Evolutionary conservation across 1,140 invertebrate species (phyloP).

Genomic region (Yoshiicerus persimilis): DNA sequence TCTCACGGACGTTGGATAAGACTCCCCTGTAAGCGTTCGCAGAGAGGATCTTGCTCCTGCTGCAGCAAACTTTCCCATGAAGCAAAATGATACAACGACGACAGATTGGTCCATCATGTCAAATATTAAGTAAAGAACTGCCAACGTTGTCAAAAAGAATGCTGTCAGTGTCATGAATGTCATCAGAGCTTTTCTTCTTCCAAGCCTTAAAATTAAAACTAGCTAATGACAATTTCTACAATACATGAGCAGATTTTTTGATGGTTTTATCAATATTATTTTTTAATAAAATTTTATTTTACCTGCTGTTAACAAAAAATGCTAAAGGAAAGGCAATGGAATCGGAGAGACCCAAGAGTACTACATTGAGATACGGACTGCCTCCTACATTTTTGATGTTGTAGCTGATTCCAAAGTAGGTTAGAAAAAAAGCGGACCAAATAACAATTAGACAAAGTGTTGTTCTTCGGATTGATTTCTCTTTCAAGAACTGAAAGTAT

Average conservation of each 20-base stretch:
- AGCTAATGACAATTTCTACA: neutral
- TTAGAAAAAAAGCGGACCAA: slow-evolving; percentile 11
- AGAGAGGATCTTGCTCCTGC: slow-evolving; percentile 7
- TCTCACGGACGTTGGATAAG: neutral
- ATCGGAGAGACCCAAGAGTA: slow-evolving; percentile 23
- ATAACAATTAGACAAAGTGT: neutral
- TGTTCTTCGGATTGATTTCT: neutral
- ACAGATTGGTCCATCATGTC: neutral
- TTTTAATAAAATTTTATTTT: neutral
- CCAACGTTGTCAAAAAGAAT: slow-evolving; percentile 18
- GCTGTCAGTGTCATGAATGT: slow-evolving; percentile 11
- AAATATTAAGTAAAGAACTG: slow-evolving; percentile 13
- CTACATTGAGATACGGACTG: slow-evolving; percentile 23
- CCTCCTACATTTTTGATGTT: slow-evolving; percentile 36
- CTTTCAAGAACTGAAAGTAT: slow-evolving; percentile 24
- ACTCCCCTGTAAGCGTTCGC: slow-evolving; percentile 17
- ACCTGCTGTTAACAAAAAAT: slow-evolving; percentile 11
- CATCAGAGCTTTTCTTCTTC: slow-evolving; percentile 15
- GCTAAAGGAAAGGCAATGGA: neutral
- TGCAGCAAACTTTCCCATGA: slow-evolving; percentile 27
- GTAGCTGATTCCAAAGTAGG: slow-evolving; percentile 29
- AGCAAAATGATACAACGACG: neutral
- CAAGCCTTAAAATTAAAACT: slow-evolving; percentile 29
- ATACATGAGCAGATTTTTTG: too few relatives aligned
- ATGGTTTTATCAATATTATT: neutral